Conservation (phyloP, 2,113 vertebrate species). For the Neolamprologus fasciatus region DNA sequence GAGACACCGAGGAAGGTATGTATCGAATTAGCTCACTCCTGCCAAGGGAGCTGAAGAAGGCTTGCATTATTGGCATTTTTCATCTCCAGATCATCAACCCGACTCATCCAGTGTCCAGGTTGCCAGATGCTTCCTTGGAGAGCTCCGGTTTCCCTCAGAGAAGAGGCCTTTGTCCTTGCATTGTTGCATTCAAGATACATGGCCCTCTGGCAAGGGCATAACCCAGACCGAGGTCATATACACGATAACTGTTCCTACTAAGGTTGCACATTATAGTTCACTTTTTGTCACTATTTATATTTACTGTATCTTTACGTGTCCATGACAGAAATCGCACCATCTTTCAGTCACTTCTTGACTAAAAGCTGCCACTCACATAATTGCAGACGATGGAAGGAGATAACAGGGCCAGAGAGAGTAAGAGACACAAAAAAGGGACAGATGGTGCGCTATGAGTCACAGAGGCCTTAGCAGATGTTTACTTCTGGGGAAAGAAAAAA, state of each 20-base stretch:
- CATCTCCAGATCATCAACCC: constrained; percentile 38
- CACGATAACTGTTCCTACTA: constrained; percentile 2
- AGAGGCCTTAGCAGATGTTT: constrained; percentile 55
- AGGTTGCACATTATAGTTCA: constrained; percentile 18
- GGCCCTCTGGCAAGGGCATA: constrained; percentile 1
- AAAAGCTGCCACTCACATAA: constrained; percentile 19
- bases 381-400: neutral
- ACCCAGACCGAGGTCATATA: neutral
- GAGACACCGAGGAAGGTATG: constrained; percentile 4
- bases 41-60: constrained; percentile 53
- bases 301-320: neutral
- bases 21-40: constrained; percentile 45
- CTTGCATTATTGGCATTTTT: constrained; percentile 66
- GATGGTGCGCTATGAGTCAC: constrained; percentile 47
- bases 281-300: constrained; percentile 29
- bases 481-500: constrained; percentile 35
- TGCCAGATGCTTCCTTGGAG: constrained; percentile 58
- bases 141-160: constrained; percentile 57
- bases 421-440: constrained; percentile 4
- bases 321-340: neutral
- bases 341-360: neutral
- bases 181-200: neutral
- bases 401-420: neutral
- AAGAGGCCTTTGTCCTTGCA: constrained; percentile 54
- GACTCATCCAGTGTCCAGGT: constrained; percentile 27